Evolutionary conservation across 2,797 vertebrate species (phyloP).

Genomic region (Pangasius krempfi): DNA sequence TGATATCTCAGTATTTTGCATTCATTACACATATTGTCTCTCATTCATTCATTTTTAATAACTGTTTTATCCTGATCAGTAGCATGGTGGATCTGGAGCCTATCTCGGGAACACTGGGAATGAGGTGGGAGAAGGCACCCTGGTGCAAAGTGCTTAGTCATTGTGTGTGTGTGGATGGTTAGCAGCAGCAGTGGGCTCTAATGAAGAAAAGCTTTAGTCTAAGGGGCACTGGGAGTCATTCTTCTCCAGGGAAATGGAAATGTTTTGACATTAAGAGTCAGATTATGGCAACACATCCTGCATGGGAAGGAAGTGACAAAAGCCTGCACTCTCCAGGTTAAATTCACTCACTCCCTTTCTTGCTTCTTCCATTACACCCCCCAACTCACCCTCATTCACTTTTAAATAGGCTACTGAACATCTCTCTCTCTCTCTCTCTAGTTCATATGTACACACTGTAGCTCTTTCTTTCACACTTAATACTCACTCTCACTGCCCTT

Average conservation of each 20-base stretch:
- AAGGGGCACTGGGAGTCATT: constrained; percentile 19
- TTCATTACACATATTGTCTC: neutral
- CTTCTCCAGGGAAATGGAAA: constrained; percentile 29
- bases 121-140: neutral
- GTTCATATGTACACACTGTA: constrained; percentile 1
- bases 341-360: constrained; percentile 12
- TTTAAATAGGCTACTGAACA: neutral
- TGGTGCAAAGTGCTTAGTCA: neutral
- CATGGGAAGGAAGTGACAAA: constrained; percentile 31
- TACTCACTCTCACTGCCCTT: constrained; percentile 7
- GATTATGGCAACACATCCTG: constrained; percentile 35
- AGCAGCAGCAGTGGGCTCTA: constrained; percentile 16
- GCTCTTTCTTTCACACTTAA: constrained; percentile 19
- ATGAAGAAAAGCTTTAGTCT: constrained; percentile 34
- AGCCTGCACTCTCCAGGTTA: constrained; percentile 2
- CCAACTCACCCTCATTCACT: neutral
- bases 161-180: neutral
- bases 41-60: neutral
- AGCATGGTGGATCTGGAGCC: neutral
- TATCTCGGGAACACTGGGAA: neutral
- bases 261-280: constrained; percentile 36
- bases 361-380: neutral
- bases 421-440: neutral
- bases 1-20: neutral
- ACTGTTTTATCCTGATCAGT: neutral